Base-by-base conservation (phyloP, 2,888 invertebrate genomes). In the Drosophila fungiperda region DNA sequence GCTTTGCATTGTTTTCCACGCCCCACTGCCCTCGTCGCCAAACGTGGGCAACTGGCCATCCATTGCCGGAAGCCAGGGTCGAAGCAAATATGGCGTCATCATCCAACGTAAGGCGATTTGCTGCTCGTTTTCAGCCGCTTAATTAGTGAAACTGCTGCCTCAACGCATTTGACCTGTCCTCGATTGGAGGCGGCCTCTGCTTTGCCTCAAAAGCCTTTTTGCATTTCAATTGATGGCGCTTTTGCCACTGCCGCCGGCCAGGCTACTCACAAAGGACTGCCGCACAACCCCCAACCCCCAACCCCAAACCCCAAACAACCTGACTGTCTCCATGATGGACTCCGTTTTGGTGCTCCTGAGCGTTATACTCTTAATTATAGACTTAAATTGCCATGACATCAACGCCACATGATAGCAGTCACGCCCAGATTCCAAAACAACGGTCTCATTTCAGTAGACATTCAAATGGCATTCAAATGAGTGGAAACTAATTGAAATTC, bases 111-210 rank as follows among this genome's bases (percentile, higher is more conserved):
- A 80, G 83, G 81, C 83, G 80, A 76, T 80, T 81, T 80, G 73
- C 50, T 53, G 76, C 65, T 70, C 42, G 42, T 62, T 62, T 76
- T 70, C 64, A 50, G 66, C 57, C 65, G 83, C 83, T 82, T 81
- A 85, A 83, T 85, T 83, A 87, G 82, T 87, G 71, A 82, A 86
- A 81, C 81, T 78, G 84, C 84, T 84, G 82, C 75, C 81, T 79
- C 66, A 63, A 72, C 89, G 74, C 77, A 82, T 83, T 81, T 77
- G 78, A 68, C 74, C 78, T 66, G 64, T 58, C 49, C 65, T 71
- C 80, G 45, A 59, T 60, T 48, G 63, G 63, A 23, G 52, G 11
- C 35, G 68, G 59, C 68, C 76, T 63, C 78, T 68, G 62, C 49
- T 50, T 65, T 67, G 74, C 49, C 78, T 80, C 73, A 80, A 75